Evolutionary conservation across 2,888 invertebrate species (phyloP), one percentile per base, ranked within the genome.

Genomic region (Trachelus stipa): DNA sequence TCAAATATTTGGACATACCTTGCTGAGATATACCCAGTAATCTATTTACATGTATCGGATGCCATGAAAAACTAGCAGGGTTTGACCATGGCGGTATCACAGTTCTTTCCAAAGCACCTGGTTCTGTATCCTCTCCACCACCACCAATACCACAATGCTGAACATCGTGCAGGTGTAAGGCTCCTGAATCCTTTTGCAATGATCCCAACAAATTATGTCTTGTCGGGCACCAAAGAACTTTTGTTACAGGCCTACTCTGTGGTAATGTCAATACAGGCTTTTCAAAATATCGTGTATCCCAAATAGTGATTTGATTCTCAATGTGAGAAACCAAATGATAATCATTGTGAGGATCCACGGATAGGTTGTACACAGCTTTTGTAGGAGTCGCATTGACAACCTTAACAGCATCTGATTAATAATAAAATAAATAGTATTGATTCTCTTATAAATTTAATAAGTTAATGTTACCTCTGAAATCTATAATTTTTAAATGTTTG

Each of bases 171-270:
- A 98, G 93, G 82, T 96, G 95, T 35, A 98, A 93, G 23, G 94
- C 93, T 71, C 85, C 90, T 68, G 90, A 91, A 86, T 98, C 98
- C 80, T 96, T 95, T 89, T 96, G 96, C 79, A 98, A 92, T 0
- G 96, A 96, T 34, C 97, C 95, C 74, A 98, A 92, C 76, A 98
- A 92, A 90, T 97, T 97, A 79, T 93, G 95, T 94, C 96, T 94
- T 34, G 97, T 97, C 4, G 98, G 97, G 89, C 98, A 97, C 98
- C 98, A 98, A 80, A 94, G 93, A 76, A 98, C 93, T 92, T 95
- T 96, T 23, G 94, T 93, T 77, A 97, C 93, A 78, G 95, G 94
- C 88, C 95, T 95, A 56, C 92, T 91, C 86, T 95, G 95, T 75
- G 94, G 94, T 80, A 97, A 92, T 15, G 95, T 94, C 37, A 96